Conservation (phyloP, 1,140 invertebrate species). For the Pseudachorutes palmiensis region DNA sequence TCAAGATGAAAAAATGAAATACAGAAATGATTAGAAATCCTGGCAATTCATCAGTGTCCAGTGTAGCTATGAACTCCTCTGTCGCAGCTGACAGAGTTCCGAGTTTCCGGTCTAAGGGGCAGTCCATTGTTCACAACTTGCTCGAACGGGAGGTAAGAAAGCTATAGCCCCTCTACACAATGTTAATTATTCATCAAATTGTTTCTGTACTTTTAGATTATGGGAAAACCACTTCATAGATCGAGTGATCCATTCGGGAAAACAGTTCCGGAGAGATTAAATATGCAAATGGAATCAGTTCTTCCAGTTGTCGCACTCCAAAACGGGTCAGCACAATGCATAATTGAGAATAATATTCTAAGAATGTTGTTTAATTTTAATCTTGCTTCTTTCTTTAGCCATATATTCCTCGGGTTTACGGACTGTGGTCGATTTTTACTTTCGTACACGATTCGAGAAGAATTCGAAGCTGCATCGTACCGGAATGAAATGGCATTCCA, state of each 20-base stretch:
- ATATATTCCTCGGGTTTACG: conserved; percentile 87
- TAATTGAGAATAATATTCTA: not conserved
- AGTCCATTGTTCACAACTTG: not conserved
- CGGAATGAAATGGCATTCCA: conserved; percentile 26
- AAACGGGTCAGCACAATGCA: conserved; percentile 12
- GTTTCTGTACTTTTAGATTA: not conserved
- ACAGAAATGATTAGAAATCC: too few relatives aligned
- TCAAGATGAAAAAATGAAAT: too few relatives aligned
- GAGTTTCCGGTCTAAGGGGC: too few relatives aligned
- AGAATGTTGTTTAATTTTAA: not conserved
- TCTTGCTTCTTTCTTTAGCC: conserved; percentile 42
- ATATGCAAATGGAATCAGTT: conserved; percentile 32
- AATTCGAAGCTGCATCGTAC: conserved; percentile 5
- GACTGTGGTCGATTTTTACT: conserved; percentile 85
- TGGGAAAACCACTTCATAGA: not conserved
- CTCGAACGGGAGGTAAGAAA: conserved; percentile 2
- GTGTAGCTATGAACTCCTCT: too few relatives aligned
- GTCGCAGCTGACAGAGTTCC: too few relatives aligned
- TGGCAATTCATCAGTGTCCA: too few relatives aligned
- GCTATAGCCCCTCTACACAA: not conserved
- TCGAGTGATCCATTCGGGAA: not conserved
- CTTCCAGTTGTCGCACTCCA: conserved; percentile 21
- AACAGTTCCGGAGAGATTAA: not conserved
- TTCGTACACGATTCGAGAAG: conserved; percentile 58
- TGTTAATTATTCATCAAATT: not conserved